Evolutionary conservation across 2,888 invertebrate species (phyloP).

Genomic region (Agonopterix subpropinquella): DNA sequence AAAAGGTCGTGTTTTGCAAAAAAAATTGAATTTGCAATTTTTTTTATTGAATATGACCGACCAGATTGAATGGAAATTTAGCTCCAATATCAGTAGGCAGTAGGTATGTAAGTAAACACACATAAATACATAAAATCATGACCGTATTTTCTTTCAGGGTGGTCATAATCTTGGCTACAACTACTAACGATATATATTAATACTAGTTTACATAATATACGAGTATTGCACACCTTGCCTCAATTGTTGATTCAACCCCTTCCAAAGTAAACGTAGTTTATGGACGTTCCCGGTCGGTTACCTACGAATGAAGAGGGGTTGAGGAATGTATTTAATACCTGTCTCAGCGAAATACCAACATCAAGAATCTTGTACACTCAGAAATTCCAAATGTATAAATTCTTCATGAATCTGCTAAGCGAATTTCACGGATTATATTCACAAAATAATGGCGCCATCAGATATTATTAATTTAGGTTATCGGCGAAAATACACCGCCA

Average conservation of each 20-base stretch:
- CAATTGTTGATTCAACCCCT: background rate
- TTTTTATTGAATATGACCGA: too few relatives aligned
- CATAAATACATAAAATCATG: too few relatives aligned
- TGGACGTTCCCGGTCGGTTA: background rate
- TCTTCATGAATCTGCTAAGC: background rate
- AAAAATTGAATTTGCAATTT: too few relatives aligned
- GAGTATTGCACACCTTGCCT: background rate
- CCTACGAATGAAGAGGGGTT: background rate
- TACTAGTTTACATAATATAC: too few relatives aligned
- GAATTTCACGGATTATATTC: too few relatives aligned
- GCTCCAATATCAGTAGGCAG: too few relatives aligned
- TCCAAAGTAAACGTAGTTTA: background rate
- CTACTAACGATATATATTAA: too few relatives aligned
- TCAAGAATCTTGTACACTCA: background rate
- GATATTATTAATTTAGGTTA: constrained; percentile 54
- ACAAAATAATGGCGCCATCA: constrained; percentile 35
- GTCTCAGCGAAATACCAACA: background rate
- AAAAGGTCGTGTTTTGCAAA: too few relatives aligned
- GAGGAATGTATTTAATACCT: background rate
- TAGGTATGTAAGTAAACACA: too few relatives aligned
- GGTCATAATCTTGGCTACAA: too few relatives aligned
- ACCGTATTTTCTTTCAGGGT: too few relatives aligned
- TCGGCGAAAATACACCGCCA: constrained; percentile 44
- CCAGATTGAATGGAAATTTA: too few relatives aligned
- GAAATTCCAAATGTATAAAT: background rate